Evolutionary conservation across 2,113 vertebrate genomes (phyloP).

Genomic region (Brachionichthys hirsutus): DNA sequence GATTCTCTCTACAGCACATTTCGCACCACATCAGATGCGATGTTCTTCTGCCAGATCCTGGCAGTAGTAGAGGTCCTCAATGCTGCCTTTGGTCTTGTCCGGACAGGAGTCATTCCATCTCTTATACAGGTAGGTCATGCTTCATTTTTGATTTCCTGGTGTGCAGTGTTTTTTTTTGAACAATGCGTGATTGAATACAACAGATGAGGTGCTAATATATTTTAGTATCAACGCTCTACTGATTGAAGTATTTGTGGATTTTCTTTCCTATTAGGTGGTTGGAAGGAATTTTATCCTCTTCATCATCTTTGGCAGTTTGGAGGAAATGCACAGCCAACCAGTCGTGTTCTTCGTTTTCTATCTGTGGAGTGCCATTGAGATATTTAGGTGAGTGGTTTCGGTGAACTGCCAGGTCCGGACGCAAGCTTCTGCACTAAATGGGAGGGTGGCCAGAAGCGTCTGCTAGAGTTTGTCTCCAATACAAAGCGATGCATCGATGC

Average conservation of each 20-base stretch:
- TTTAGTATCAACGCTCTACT: no score
- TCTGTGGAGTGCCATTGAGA: constrained; percentile 86
- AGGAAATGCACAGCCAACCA: constrained; percentile 90
- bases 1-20: constrained; percentile 95
- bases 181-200: no score
- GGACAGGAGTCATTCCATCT: constrained; percentile 81
- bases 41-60: constrained; percentile 96
- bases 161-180: background rate
- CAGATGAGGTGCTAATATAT: no score
- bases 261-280: constrained; percentile 75
- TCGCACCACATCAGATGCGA: constrained; percentile 87
- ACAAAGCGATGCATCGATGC: background rate
- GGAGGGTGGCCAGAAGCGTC: no score
- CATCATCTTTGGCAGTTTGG: constrained; percentile 86
- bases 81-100: constrained; percentile 85
- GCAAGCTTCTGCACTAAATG: no score
- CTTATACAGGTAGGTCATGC: constrained; percentile 81
- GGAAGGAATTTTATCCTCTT: constrained; percentile 94
- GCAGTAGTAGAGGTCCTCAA: constrained; percentile 88
- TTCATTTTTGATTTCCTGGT: background rate
- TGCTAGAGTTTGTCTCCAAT: background rate
- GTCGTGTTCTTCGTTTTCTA: constrained; percentile 97
- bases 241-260: background rate
- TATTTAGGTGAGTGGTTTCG: constrained; percentile 83
- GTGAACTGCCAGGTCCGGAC: no score